Evolutionary conservation across 2,113 vertebrate genomes (phyloP).

Genomic region (Lepus europaeus): DNA sequence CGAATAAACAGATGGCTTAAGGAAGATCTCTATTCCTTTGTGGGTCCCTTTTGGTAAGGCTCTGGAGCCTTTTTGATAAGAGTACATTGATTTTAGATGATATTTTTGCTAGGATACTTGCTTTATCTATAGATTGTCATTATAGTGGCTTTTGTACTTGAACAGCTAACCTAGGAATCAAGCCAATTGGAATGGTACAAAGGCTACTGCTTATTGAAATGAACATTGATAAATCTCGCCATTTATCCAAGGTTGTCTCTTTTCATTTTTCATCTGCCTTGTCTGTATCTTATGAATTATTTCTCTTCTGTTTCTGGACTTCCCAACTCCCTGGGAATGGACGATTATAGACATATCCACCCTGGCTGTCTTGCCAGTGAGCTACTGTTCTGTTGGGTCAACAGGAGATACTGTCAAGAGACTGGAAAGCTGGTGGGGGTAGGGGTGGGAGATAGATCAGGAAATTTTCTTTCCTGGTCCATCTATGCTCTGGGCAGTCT

Average conservation of each 20-base stretch:
- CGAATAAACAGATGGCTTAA: background rate
- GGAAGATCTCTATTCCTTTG: background rate
- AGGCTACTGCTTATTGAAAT: slow-evolving; percentile 52
- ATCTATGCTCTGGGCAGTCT: background rate
- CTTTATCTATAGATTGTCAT: background rate
- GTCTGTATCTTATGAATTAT: background rate
- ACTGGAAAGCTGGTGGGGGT: background rate
- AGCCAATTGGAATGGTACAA: slow-evolving; percentile 19
- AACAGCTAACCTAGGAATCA: background rate
- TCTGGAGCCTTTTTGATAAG: background rate
- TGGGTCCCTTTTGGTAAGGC: slow-evolving; percentile 16
- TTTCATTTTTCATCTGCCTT: background rate
- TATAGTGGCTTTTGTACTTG: background rate
- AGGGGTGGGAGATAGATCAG: background rate
- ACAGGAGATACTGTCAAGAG: background rate
- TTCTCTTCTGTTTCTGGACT: background rate
- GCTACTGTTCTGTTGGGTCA: background rate
- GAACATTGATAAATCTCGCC: background rate
- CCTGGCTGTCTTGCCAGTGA: background rate
- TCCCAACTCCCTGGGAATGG: background rate
- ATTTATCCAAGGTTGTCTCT: slow-evolving; percentile 5
- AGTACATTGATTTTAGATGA: slow-evolving; percentile 22
- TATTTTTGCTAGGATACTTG: background rate
- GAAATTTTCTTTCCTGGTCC: background rate
- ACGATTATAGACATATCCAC: background rate